Evolutionary conservation across 2,888 invertebrate genomes (phyloP), one percentile per base, ranked within the genome.

Genomic region (Agrilus cyanescens): DNA sequence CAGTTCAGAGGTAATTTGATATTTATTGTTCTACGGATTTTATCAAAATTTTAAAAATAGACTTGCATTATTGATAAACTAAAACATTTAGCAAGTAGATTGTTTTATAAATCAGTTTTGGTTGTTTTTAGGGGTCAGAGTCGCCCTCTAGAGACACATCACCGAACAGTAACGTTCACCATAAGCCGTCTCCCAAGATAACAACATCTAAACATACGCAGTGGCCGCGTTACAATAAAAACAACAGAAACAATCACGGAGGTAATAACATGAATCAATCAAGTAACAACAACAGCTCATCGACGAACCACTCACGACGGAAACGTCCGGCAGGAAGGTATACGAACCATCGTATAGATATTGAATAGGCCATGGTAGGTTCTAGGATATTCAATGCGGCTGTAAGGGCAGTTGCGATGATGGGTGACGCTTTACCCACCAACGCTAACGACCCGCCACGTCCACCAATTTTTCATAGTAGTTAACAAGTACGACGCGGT

Each of bases 61-160:
- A 25, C 8, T 25, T 25, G 10, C 25, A 25, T 25, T 25, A 2
- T 3, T 25, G 10, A 25, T 25, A 25, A 10, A 20, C 2, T 5
- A 5, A 20, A 20, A 20, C 7, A 20, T 20, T 2, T 20, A 2
- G 6, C 20, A 20, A 25, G 13, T 36, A 16, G n/a, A 18, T 4
- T 14, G 6, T 14, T 37, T 37, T 14, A 39, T 16, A 39, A 18
- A 32, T 12, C 14, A 29, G 18, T 14, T 37, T 37, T 20, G 15
- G 32, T 50, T 51, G 38, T 45, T 49, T 53, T 37, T 48, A 65
- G 65, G 64, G 63, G 15, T 65, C 65, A 8, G 64, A 65, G 47
- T 58, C 60, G 37, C 62, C 62, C 16, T 64, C 66, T 5, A 56
- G 66, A 33, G 65, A 66, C 51, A 63, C 60, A 50, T 66, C 66